phyloP scores from a whole-genome alignment of 2,888 invertebrate genomes.

The Schizotus pectinicornis region DNA sequence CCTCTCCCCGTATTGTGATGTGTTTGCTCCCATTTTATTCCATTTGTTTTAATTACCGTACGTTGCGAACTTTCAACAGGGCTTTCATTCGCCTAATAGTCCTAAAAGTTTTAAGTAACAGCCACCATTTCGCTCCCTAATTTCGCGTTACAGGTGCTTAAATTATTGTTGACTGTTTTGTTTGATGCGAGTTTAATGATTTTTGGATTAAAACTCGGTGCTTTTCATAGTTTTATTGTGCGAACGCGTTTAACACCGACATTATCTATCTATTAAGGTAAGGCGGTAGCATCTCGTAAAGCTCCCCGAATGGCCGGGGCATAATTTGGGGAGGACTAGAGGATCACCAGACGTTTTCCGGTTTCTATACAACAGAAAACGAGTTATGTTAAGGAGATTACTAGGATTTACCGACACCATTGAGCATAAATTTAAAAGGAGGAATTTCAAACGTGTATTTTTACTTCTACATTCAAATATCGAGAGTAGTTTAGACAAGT shows the following conservation, averaged over 20 bases:
- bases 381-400: not conserved
- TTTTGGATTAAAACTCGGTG: not conserved
- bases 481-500: too few relatives aligned
- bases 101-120: slow-evolving; percentile 16
- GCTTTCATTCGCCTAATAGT: slow-evolving; percentile 21
- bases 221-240: not conserved
- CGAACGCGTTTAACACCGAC: not conserved
- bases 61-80: slow-evolving; percentile 16
- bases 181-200: not conserved
- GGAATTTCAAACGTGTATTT: not conserved
- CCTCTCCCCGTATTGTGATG: slow-evolving; percentile 13
- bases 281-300: not conserved
- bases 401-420: too few relatives aligned
- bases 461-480: not conserved
- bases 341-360: not conserved
- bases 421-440: too few relatives aligned
- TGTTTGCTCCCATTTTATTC: slow-evolving; percentile 15
- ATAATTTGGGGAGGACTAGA: not conserved
- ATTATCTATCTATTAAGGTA: not conserved
- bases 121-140: not conserved
- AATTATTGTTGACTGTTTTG: not conserved
- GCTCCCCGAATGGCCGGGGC: not conserved
- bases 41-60: slow-evolving; percentile 24
- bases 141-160: not conserved
- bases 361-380: not conserved